Evolutionary conservation across 2,113 vertebrate species (phyloP), one percentile per base, ranked within the genome.

Genomic region (Notechis scutatus): DNA sequence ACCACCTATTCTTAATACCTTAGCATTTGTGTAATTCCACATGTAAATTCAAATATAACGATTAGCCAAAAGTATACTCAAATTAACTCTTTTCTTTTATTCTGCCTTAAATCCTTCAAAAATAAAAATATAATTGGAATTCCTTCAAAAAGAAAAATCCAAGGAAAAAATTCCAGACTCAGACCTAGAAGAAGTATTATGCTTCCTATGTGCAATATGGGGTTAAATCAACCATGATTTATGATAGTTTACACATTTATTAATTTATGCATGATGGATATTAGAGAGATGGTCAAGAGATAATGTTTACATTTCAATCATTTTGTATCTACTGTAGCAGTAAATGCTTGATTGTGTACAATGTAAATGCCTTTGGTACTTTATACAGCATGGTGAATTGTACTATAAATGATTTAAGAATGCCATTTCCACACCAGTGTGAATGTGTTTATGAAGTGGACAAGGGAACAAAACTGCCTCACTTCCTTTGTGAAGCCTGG

Each of bases 401-500:
- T 23, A 9, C 39, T 90, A 21, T 90, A 90, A 61, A 42, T 90
- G 64, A 90, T 85, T 92, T 92, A 85, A 92, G 92, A 92, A 61
- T 74, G 61, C 5, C 11, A 55, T 56, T n/a, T 81, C 47, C 1
- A 18, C 12, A 21, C 55, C 24, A 52, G 74, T 64, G 45, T 64
- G 54, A 61, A 93, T 90, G 45, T 93, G 85, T 64, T 93, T 85
- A 24, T 64, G 56, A 61, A 93, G 56, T 64, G 88, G 81, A n/a
- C 26, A 3, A 4, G 57, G 90, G 95, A 85, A 94, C 93, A 92
- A 94, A 94, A 96, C 93, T 94, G 93, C n/a, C 50, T 47, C 95
- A 96, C 96, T 96, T 96, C 94, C 95, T 96, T 94, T 94, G 69
- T 93, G 91, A 52, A 95, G 95, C 95, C 92, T 59, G 95, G 95